Evolutionary conservation across 2,113 vertebrate genomes (phyloP).

Genomic region (Coryphaenoides rupestris): DNA sequence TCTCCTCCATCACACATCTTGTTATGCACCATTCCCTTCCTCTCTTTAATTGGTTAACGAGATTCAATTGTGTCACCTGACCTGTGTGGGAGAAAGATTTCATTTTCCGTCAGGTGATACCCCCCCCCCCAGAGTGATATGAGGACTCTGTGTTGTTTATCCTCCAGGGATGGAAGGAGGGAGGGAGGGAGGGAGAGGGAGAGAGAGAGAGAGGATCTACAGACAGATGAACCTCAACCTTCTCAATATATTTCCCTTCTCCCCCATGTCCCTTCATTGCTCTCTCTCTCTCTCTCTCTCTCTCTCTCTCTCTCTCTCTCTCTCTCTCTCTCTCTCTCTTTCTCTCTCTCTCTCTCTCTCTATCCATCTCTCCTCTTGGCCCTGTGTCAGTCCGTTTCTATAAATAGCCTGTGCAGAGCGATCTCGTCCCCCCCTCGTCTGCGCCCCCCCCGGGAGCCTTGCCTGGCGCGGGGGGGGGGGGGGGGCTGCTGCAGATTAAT

Average conservation of each 20-base stretch:
- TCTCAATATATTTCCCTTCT: not conserved
- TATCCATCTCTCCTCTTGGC: not conserved
- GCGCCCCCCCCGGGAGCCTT: conserved; percentile 17
- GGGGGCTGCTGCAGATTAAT: conserved; percentile 36
- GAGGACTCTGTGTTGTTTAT: too few species aligned
- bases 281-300: not conserved
- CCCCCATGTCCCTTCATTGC: conserved; percentile 14
- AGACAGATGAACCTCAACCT: not conserved
- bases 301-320: not conserved
- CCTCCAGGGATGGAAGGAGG: too few species aligned
- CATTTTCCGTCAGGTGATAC: conserved; percentile 26
- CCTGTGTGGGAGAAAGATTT: conserved; percentile 15
- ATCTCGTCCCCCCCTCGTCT: conserved; percentile 41
- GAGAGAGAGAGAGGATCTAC: not conserved
- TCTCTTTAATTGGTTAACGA: too few species aligned
- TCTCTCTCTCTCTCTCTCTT: conserved; percentile 15
- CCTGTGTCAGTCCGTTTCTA: not conserved
- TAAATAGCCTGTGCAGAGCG: conserved; percentile 33
- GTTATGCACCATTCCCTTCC: conserved; percentile 2
- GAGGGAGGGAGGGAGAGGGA: too few species aligned
- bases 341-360: not conserved
- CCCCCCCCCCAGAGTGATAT: too few species aligned
- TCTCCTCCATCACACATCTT: too few species aligned
- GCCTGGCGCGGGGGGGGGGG: conserved; percentile 21
- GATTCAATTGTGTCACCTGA: conserved; percentile 13